A percentile compares a stretch with the other conserved stretches of the same genome.
Conservation (phyloP, 2,113 vertebrate genomes). For the Syngnathoides biaculeatus region DNA sequence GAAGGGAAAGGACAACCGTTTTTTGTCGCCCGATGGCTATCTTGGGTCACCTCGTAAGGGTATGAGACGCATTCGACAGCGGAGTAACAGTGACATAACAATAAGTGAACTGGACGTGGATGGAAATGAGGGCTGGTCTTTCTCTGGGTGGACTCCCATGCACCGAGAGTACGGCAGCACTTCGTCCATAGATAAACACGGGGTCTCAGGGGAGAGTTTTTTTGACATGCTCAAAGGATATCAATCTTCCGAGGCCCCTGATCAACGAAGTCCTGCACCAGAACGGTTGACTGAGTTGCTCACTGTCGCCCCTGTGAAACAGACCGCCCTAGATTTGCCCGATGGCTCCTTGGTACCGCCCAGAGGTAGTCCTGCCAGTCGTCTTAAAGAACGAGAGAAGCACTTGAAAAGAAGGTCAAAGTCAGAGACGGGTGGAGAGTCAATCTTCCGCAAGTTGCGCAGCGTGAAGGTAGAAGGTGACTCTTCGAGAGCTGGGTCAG, state of each 20-base stretch:
- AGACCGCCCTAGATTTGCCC: constrained; percentile 82
- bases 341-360: constrained; percentile 79
- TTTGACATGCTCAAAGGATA: constrained; percentile 97
- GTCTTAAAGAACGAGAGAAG: constrained; percentile 95
- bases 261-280: constrained; percentile 84
- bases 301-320: constrained; percentile 78
- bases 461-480: constrained; percentile 93
- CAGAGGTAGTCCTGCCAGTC: constrained; percentile 86
- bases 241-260: constrained; percentile 84
- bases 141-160: constrained; percentile 89
- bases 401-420: constrained; percentile 96
- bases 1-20: constrained; percentile 88
- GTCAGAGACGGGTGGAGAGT: constrained; percentile 95
- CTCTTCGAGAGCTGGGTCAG: constrained; percentile 82
- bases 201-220: constrained; percentile 92
- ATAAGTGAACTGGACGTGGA: constrained; percentile 96
- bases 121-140: constrained; percentile 94
- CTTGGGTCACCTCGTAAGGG: constrained; percentile 91
- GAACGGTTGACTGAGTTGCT: constrained; percentile 88
- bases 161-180: constrained; percentile 98
- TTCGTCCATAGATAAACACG: constrained; percentile 97
- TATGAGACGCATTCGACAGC: constrained; percentile 91
- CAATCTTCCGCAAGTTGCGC: constrained; percentile 96
- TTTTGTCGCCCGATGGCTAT: constrained; percentile 93
- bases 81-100: constrained; percentile 97